Evolutionary conservation across 2,113 vertebrate species (phyloP).

Genomic region (Cyphomyrus discorhynchus): DNA sequence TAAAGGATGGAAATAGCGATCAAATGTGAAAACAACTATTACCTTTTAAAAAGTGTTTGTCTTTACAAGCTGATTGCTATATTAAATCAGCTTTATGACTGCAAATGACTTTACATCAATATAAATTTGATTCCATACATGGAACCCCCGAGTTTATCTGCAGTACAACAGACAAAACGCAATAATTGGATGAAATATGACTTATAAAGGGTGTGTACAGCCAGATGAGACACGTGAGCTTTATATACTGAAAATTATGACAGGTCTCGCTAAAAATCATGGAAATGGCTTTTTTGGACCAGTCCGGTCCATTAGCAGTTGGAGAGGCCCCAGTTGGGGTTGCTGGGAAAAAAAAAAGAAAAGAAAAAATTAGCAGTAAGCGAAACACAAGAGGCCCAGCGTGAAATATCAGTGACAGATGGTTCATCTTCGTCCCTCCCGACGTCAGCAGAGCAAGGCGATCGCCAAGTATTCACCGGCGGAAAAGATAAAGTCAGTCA

Average conservation of each 20-base stretch:
- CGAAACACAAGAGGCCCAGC: conserved; percentile 3
- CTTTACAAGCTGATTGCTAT: neutral
- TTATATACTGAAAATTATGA: neutral
- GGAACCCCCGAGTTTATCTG: neutral
- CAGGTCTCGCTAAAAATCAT: neutral
- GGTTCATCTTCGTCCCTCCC: neutral
- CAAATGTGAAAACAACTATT: neutral
- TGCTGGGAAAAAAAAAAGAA: neutral
- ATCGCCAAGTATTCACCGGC: neutral
- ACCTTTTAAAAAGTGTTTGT: neutral
- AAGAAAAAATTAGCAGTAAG: neutral
- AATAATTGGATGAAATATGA: neutral
- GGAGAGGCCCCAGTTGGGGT: neutral
- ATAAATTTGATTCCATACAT: neutral
- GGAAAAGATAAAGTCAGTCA: neutral
- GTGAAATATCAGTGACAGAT: conserved; percentile 14
- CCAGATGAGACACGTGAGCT: neutral
- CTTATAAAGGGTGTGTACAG: neutral
- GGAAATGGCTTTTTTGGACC: neutral
- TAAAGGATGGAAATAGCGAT: neutral
- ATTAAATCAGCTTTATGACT: neutral
- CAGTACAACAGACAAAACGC: neutral
- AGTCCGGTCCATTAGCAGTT: neutral
- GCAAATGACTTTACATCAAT: neutral
- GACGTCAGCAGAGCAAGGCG: neutral